phyloP scores from a whole-genome alignment of 1,140 invertebrate genomes.

The Contarinia nasturtii region DNA sequence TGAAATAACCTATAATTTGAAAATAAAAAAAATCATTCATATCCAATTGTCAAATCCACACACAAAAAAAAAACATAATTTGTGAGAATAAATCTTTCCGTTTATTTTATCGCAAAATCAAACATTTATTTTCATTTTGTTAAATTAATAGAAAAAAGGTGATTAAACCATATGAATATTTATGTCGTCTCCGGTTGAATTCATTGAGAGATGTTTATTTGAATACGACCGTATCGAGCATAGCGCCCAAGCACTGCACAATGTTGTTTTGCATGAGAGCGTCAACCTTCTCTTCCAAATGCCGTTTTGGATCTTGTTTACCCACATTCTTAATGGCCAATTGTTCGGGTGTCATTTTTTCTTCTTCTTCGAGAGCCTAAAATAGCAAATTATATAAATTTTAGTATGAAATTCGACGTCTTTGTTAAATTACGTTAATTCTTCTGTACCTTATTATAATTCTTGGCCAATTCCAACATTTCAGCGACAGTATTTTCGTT shows the following conservation, averaged over 20 bases:
- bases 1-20: too few relatives aligned
- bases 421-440: neutral
- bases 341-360: constrained; percentile 99
- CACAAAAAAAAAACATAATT: too few relatives aligned
- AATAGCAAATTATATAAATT: too few relatives aligned
- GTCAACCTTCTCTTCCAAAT: constrained; percentile 97
- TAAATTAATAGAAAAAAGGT: too few relatives aligned
- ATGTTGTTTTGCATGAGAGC: constrained; percentile 96
- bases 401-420: too few relatives aligned
- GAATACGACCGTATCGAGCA: constrained; percentile 96
- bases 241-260: constrained; percentile 94
- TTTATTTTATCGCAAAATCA: too few relatives aligned
- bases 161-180: too few relatives aligned
- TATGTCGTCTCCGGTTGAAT: neutral
- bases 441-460: constrained; percentile 79
- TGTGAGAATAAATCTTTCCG: too few relatives aligned
- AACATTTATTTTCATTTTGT: too few relatives aligned
- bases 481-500: constrained; percentile 87
- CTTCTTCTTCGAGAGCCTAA: constrained; percentile 91
- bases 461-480: constrained; percentile 94
- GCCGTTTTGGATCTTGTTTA: constrained; percentile 99
- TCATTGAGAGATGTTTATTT: constrained; percentile 28
- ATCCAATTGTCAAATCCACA: too few relatives aligned
- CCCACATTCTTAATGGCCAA: constrained; percentile 99
- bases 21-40: too few relatives aligned